Base-by-base conservation (phyloP, 2,113 vertebrate species). In the Daphoenositta chrysoptera region DNA sequence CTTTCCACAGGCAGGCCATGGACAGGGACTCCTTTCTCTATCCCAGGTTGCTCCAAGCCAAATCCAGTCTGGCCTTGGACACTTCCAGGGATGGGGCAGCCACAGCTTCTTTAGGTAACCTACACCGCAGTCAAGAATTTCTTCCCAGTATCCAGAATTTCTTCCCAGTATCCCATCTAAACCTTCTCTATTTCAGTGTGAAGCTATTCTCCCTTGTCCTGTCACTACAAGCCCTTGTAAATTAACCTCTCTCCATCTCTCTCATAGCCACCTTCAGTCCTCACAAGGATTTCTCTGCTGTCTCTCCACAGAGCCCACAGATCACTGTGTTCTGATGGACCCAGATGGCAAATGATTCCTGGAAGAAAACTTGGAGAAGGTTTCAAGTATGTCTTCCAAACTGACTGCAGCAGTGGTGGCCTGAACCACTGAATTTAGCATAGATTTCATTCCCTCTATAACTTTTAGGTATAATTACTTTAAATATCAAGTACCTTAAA, bases 11-110 rank as follows among this genome's bases (percentile, higher is more conserved):
- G 40, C 10, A 15, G 51, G 33, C 19, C 51, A 14, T 15, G 5
- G 23, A 28, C 23, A 73, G 23, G 28, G 24, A 60, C 20, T 30
- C 16, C 23, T 75, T 60, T 28, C 16, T 40, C 54, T 27, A 27
- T 0, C 0, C 40, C 87, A 61, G 24, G 5, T 0, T 68, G 16
- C n/a, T 54, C 21, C 30, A 47, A 61, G 17, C 5, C 26, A 11
- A 2, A 12, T 54, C 54, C 30, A 40, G 1, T 11, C 16, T 42
- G 47, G 16, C 8, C 10, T 47, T 54, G 30, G 21, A 69, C 40
- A n/a, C 5, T 51, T 53, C 19, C 53, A 76, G 30, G 26, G 24
- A 68, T 60, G 53, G 7, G 4, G 20, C 21, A 76, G 10, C 17
- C 39, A 60, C 53, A 51, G 13, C 15, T 45, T 39, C 20, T 45